These are phyloP conservation scores for Eucidaris tribuloides DNA, from an alignment of 35 echinoderm and acorn worm species.

Conservation along the genomic window DNA sequence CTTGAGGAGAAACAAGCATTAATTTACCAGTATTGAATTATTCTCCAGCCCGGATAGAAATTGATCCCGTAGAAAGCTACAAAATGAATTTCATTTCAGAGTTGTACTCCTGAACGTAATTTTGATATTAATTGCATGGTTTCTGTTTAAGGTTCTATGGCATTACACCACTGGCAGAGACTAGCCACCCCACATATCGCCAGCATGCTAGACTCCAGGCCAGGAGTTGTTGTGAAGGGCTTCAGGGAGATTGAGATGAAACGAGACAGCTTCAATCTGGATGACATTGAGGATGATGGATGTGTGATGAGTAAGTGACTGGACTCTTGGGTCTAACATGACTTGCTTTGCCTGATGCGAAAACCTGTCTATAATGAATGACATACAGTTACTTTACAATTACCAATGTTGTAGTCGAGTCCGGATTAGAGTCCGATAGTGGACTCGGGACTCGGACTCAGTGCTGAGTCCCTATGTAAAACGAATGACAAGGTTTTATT, in stretches of 20 bases:
- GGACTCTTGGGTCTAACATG: not conserved
- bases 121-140: too few relatives aligned
- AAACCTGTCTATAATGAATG: not conserved
- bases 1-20: too few relatives aligned
- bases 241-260: conserved; percentile 82
- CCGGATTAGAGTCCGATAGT: not conserved
- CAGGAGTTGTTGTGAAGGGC: conserved; percentile 88
- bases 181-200: conserved; percentile 98
- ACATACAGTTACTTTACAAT: not conserved
- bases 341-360: not conserved
- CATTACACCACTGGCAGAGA: conserved; percentile 95
- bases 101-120: too few relatives aligned
- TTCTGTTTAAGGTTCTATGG: conserved; percentile 81
- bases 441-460: not conserved
- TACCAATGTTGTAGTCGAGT: too few relatives aligned
- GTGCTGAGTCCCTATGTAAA: too few relatives aligned
- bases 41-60: too few relatives aligned
- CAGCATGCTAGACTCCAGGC: conserved; percentile 91
- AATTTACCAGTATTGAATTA: too few relatives aligned
- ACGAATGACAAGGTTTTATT: too few relatives aligned
- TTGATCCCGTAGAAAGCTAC: too few relatives aligned
- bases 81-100: too few relatives aligned
- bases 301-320: conserved; percentile 55
- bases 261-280: conserved; percentile 48
- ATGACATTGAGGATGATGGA: conserved; percentile 96